phyloP scores from a whole-genome alignment of 2,888 invertebrate genomes.

The Alsophila aescularia region DNA sequence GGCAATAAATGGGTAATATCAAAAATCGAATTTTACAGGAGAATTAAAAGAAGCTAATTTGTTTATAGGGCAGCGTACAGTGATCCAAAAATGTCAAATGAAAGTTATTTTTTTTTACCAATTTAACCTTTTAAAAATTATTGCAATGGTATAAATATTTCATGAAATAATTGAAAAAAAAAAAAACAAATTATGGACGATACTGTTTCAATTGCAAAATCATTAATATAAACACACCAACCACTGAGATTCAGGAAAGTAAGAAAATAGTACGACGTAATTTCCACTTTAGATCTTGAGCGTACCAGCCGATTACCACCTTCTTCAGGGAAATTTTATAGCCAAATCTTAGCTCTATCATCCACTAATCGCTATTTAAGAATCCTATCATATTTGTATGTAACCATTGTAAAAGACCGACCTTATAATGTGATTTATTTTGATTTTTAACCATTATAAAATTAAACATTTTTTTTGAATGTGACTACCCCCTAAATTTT shows the following conservation, averaged over 20 bases:
- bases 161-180: neutral
- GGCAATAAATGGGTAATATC: too few relatives aligned
- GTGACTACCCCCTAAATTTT: neutral
- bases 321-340: neutral
- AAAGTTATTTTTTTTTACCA: neutral
- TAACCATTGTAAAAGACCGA: neutral
- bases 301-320: too few relatives aligned
- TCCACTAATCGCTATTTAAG: neutral
- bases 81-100: neutral
- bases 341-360: conserved; percentile 5
- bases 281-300: too few relatives aligned
- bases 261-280: too few relatives aligned
- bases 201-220: neutral
- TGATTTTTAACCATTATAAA: neutral
- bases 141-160: neutral
- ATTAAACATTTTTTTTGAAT: neutral
- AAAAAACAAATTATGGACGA: neutral
- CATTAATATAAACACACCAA: neutral
- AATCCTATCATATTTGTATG: neutral
- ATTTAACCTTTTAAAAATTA: neutral
- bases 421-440: neutral
- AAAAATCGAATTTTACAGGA: too few relatives aligned
- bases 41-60: too few relatives aligned
- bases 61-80: too few relatives aligned
- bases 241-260: too few relatives aligned